phyloP scores from a whole-genome alignment of 2,113 vertebrate species.

The Sula dactylatra region DNA sequence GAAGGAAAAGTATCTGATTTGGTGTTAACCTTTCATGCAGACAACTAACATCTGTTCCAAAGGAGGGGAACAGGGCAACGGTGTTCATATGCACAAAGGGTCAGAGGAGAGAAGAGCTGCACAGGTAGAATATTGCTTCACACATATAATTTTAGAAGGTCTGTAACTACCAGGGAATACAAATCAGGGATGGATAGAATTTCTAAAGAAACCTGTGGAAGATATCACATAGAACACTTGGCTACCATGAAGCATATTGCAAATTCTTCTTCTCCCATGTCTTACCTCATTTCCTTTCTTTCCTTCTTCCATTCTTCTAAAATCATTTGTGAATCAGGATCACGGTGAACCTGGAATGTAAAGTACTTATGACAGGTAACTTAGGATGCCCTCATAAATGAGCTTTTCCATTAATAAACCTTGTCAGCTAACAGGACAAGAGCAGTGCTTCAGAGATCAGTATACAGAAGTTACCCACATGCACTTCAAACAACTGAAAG shows the following conservation, averaged over 20 bases:
- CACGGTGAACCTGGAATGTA: constrained; percentile 84
- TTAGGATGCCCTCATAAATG: neutral
- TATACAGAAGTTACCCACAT: fast-evolving
- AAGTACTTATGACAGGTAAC: neutral
- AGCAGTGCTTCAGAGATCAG: neutral
- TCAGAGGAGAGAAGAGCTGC: neutral
- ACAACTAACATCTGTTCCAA: neutral
- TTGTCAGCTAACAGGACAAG: neutral
- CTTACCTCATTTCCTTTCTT: constrained; percentile 89
- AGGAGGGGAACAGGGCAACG: neutral
- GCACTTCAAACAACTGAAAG: neutral
- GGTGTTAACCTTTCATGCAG: neutral
- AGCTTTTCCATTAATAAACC: neutral
- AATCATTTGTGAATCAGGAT: constrained; percentile 86
- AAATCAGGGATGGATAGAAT: neutral
- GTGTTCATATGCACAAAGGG: neutral
- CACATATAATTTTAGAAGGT: neutral
- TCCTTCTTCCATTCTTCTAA: constrained; percentile 92
- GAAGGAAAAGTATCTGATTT: neutral
- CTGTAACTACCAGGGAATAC: neutral
- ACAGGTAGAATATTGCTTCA: neutral
- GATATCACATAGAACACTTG: neutral
- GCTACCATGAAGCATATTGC: neutral
- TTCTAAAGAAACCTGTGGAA: neutral
- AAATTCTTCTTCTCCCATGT: neutral